Percentiles rank a stretch among this genome's conserved stretches.
Conservation (phyloP, 2,797 vertebrate genomes). For the Nasua narica region DNA sequence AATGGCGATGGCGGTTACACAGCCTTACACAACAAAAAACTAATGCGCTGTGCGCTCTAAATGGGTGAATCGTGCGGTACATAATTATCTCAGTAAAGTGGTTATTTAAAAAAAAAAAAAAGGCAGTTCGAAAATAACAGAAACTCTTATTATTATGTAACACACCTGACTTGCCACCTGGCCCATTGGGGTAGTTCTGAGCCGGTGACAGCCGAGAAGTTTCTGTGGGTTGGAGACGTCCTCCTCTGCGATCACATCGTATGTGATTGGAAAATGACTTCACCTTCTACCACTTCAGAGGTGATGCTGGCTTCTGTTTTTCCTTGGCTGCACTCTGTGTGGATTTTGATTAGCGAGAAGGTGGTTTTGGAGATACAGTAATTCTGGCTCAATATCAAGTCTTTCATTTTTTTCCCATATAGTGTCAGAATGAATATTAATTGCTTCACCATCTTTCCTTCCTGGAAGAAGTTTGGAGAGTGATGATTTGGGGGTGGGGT, state of each 20-base stretch:
- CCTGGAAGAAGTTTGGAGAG: background rate
- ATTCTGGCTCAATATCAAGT: background rate
- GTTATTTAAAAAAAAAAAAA: background rate
- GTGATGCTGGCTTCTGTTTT: background rate
- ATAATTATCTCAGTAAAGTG: background rate
- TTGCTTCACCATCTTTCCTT: background rate
- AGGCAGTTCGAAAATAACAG: background rate
- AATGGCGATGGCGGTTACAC: background rate
- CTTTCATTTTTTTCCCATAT: background rate
- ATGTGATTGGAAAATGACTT: background rate
- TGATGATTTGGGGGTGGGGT: background rate
- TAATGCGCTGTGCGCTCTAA: background rate
- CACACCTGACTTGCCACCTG: background rate
- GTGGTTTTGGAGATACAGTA: background rate
- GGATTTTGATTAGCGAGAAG: background rate
- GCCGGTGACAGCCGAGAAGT: too few species aligned
- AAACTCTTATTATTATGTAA: background rate
- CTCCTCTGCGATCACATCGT: too few species aligned
- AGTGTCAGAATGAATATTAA: background rate
- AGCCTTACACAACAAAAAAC: background rate
- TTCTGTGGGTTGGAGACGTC: background rate
- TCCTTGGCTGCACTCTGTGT: background rate
- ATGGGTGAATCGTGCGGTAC: background rate
- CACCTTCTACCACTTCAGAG: background rate
- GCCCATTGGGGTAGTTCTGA: background rate